These are phyloP conservation scores for Pterostichus niger DNA, from an alignment of 2,888 invertebrate genomes.

Conservation along the genomic window DNA sequence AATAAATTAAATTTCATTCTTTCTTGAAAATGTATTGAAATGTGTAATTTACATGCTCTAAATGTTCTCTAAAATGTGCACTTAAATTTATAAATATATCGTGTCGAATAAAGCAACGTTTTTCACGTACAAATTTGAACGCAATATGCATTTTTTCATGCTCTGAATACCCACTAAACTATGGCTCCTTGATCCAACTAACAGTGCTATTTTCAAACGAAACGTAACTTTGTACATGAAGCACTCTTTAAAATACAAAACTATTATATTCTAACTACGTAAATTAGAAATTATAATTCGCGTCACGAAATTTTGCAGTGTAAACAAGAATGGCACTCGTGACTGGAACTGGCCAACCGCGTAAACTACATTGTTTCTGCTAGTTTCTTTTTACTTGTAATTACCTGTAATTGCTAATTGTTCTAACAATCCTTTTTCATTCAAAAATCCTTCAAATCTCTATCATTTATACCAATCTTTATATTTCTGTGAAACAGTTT, in stretches of 20 bases:
- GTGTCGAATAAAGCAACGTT: slow-evolving; percentile 59
- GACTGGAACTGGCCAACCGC: slow-evolving; percentile 7
- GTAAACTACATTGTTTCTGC: background rate
- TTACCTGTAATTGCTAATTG: background rate
- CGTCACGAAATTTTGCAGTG: slow-evolving; percentile 26
- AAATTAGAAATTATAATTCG: slow-evolving; percentile 22
- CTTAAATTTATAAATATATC: slow-evolving; percentile 66
- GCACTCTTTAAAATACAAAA: slow-evolving; percentile 5
- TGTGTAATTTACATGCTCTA: slow-evolving; percentile 66
- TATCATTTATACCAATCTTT: too few species aligned
- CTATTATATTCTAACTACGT: slow-evolving; percentile 20
- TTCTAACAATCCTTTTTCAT: background rate
- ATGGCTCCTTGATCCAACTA: slow-evolving; percentile 47
- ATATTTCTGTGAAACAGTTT: too few species aligned
- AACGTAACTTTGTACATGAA: background rate
- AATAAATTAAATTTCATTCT: slow-evolving; percentile 56
- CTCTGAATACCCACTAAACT: slow-evolving; percentile 60
- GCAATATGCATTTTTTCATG: slow-evolving; percentile 67
- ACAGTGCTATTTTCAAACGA: slow-evolving; percentile 34
- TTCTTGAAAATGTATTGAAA: slow-evolving; percentile 63
- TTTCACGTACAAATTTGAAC: slow-evolving; percentile 62
- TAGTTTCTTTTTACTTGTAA: background rate
- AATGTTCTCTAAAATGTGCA: slow-evolving; percentile 64
- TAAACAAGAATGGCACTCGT: background rate
- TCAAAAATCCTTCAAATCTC: too few species aligned